phyloP scores from a whole-genome alignment of 1,140 invertebrate species.

The Aphidius gifuensis region DNA sequence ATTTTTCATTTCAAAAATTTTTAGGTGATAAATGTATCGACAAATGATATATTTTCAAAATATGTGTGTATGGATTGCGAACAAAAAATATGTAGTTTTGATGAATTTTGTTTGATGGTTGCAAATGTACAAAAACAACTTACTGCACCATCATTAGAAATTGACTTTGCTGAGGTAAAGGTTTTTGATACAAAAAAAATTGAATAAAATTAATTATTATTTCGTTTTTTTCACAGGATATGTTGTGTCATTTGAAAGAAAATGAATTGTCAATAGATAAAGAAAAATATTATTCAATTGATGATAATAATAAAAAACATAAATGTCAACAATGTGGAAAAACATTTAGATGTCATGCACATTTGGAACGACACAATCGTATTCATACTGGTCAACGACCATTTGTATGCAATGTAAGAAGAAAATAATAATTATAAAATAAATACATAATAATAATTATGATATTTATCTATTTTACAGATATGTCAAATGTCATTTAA shows the following conservation, averaged over 20 bases:
- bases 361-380: constrained; percentile 48
- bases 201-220: neutral
- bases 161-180: constrained; percentile 46
- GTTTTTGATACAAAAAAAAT: constrained; percentile 2
- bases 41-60: constrained; percentile 42
- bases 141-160: constrained; percentile 42
- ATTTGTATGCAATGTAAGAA: constrained; percentile 49
- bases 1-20: constrained; percentile 1
- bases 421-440: neutral
- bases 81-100: constrained; percentile 45
- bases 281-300: constrained; percentile 10
- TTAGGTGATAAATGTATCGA: constrained; percentile 46
- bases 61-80: constrained; percentile 49
- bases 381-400: constrained; percentile 48
- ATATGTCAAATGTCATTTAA: constrained; percentile 61
- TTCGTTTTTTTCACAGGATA: constrained; percentile 34
- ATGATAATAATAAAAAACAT: constrained; percentile 31
- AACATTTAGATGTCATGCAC: constrained; percentile 46
- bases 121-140: constrained; percentile 48
- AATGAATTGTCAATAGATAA: constrained; percentile 33
- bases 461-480: constrained; percentile 46
- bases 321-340: constrained; percentile 44
- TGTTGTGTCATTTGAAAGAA: constrained; percentile 45
- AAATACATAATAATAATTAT: constrained; percentile 7
- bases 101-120: constrained; percentile 50